Evolutionary conservation across 2,113 vertebrate species (phyloP), one percentile per base, ranked within the genome.

Genomic region (Paedocypris sp.): DNA sequence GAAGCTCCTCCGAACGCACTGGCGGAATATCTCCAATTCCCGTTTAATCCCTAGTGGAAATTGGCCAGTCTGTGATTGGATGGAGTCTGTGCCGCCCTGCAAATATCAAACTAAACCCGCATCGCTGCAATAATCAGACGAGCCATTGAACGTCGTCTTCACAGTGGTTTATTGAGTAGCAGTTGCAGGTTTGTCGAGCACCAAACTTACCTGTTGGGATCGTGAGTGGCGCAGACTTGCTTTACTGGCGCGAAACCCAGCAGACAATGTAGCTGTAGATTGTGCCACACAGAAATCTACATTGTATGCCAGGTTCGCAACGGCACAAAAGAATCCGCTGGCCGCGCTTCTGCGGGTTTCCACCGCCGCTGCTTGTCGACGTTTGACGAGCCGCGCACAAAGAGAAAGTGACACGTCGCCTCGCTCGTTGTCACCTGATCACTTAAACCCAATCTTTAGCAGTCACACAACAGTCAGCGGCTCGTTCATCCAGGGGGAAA

Each of bases 261-360:
- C 94, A 99, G 95, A 99, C 95, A 99, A 99, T 99, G 95, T 98
- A 98, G 95, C 95, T 99, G 95, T 99, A 94, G 86, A 84, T 87
- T 82, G 79, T 88, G 75, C 85, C 89, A 94, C 91, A 98, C 95
- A 99, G 95, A 90, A 90, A 91, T 94, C 94, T 98, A 98, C 95
- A 99, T 96, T 98, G 93, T 95, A 91, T 99, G 95, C 95, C 91
- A 98, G 95, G 95, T 98, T 87, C 93, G 87, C 78, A 90, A 91
- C 85, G 83, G 75, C 85, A 82, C 82, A 80, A 70, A 68, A 79
- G 75, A 77, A 77, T 32, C 67, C 36, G 62, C 46, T 56, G 35
- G 20, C 66, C 46, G 28, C 13, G 25, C 31, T 46, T 48, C 58
- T 39, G 42, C 32, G 13, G n/a, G 20, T 66, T 62, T 42, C n/a